Percentiles rank a stretch among this genome's conserved stretches.
These are phyloP conservation scores for Danio jaintianensis DNA, from an alignment of 2,797 vertebrate species.

Conservation along the genomic window DNA sequence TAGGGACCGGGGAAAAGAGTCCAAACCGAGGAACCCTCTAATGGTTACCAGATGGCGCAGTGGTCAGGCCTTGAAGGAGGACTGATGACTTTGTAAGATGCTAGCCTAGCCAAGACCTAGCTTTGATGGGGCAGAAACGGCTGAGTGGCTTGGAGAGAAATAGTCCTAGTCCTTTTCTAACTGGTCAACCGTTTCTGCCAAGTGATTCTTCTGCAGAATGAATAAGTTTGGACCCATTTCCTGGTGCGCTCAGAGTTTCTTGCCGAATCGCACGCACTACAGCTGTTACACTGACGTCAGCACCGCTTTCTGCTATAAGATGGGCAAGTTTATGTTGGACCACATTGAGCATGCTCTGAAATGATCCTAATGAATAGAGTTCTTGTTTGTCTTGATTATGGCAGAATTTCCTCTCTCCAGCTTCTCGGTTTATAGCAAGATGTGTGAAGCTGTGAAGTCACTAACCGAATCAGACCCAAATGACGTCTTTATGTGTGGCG, in stretches of 20 bases:
- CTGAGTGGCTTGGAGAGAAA: conserved; percentile 22
- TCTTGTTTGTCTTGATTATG: conserved; percentile 17
- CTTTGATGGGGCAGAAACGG: conserved; percentile 55
- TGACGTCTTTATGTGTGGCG: conserved; percentile 7
- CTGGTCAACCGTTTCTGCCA: conserved; percentile 14
- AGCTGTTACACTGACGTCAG: conserved; percentile 32
- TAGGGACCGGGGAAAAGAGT: conserved; percentile 54
- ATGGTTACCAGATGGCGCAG: conserved; percentile 77
- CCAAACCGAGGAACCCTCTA: conserved; percentile 67
- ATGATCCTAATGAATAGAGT: not conserved
- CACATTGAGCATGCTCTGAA: conserved; percentile 1
- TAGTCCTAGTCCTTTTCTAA: conserved; percentile 12
- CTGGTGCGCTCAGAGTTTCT: conserved; percentile 39
- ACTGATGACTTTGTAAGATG: conserved; percentile 67
- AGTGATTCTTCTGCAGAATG: conserved; percentile 14
- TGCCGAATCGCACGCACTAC: not conserved
- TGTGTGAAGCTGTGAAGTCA: not conserved
- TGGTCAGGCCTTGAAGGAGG: conserved; percentile 62
- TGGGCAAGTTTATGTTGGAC: conserved; percentile 12
- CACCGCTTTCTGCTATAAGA: not conserved
- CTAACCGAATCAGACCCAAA: not conserved
- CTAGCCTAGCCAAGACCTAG: conserved; percentile 64
- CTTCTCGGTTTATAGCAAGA: not conserved
- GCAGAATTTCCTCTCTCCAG: conserved; percentile 10
- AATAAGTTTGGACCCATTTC: conserved; percentile 34